phyloP scores from a whole-genome alignment of 2,888 invertebrate genomes.

The Ormia ochracea region DNA sequence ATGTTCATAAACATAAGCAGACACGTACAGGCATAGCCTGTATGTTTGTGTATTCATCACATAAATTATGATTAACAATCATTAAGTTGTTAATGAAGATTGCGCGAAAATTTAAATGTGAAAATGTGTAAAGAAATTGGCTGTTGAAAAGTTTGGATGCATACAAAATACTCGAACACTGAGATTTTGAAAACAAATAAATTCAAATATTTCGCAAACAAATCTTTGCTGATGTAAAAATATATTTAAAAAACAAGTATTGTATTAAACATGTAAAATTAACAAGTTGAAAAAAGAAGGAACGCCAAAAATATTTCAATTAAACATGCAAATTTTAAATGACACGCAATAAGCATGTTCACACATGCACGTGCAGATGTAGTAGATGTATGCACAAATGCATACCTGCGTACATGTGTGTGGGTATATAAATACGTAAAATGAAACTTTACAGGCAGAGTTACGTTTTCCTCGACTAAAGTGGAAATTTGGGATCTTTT shows the following conservation, averaged over 20 bases:
- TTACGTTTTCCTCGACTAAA: no score
- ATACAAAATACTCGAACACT: neutral
- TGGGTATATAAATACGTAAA: neutral
- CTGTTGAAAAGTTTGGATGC: constrained; percentile 1
- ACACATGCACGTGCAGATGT: constrained; percentile 1
- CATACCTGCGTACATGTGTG: neutral
- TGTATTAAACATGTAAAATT: constrained; percentile 40
- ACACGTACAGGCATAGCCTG: neutral
- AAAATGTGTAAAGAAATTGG: constrained; percentile 15
- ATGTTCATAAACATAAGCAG: neutral
- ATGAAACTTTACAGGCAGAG: neutral
- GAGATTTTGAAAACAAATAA: constrained; percentile 20
- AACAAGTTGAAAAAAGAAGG: constrained; percentile 41
- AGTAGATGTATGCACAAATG: neutral
- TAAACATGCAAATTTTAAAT: constrained; percentile 63
- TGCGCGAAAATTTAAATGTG: constrained; percentile 49
- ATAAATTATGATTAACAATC: constrained; percentile 56
- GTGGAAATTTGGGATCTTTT: no score
- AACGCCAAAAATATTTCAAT: constrained; percentile 57
- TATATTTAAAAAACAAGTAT: neutral
- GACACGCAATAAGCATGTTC: no score
- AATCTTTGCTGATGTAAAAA: constrained; percentile 42
- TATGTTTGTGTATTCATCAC: constrained; percentile 20
- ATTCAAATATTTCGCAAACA: constrained; percentile 46
- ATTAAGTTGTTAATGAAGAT: constrained; percentile 56